A percentile compares a stretch with the other conserved stretches of the same genome.
phyloP scores from a whole-genome alignment of 1,140 invertebrate genomes.

The Saccostrea echinata region DNA sequence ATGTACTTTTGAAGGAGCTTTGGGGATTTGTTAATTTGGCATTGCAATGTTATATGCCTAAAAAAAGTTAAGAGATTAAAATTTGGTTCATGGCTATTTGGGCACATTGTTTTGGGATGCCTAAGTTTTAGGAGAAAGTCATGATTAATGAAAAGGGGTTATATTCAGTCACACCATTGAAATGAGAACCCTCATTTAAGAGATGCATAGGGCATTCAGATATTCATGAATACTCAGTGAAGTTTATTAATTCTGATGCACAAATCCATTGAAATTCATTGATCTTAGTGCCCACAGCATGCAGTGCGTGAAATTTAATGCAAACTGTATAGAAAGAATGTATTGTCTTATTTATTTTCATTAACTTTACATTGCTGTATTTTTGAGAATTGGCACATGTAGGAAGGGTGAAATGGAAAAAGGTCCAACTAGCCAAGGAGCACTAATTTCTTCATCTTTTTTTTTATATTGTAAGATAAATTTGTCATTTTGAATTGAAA shows the following conservation, averaged over 20 bases:
- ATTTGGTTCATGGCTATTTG: slow-evolving; percentile 19
- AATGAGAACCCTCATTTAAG: slow-evolving; percentile 11
- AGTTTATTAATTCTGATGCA: slow-evolving; percentile 20
- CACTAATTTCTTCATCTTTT: too few relatives aligned
- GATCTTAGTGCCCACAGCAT: background rate
- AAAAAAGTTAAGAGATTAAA: background rate
- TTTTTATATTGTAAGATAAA: background rate
- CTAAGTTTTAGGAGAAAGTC: background rate
- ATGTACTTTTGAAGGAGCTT: slow-evolving; percentile 28
- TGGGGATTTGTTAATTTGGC: background rate
- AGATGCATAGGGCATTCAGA: background rate
- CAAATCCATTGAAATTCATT: background rate
- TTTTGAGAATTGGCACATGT: too few relatives aligned
- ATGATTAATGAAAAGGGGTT: slow-evolving; percentile 16
- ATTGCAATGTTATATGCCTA: background rate
- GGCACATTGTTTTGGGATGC: background rate
- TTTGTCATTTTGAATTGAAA: background rate
- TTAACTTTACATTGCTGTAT: too few relatives aligned
- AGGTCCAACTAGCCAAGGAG: too few relatives aligned
- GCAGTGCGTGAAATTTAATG: background rate
- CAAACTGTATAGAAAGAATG: background rate
- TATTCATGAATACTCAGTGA: slow-evolving; percentile 8
- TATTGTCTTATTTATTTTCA: too few relatives aligned
- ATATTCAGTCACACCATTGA: slow-evolving; percentile 5
- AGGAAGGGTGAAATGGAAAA: too few relatives aligned